Percentiles rank a stretch among this genome's conserved stretches.
phyloP scores from a whole-genome alignment of 2,888 invertebrate species.

The Drosophila maculinotata region DNA sequence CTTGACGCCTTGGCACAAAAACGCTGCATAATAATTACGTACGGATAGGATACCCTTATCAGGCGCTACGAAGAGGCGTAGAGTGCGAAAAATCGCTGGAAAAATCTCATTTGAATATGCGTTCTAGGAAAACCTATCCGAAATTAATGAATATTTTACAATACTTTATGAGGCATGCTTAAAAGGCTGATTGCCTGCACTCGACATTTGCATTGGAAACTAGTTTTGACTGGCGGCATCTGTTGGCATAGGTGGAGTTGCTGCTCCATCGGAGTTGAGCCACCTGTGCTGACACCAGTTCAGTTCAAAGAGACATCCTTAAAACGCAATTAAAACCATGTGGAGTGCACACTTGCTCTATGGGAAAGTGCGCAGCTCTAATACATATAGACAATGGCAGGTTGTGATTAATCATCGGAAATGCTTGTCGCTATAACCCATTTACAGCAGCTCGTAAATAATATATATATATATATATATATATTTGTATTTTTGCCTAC shows the following conservation, averaged over 20 bases:
- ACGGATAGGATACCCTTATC: slow-evolving; percentile 71
- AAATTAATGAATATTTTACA: slow-evolving; percentile 78
- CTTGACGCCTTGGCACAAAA: slow-evolving; percentile 76
- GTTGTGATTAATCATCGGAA: slow-evolving; percentile 71
- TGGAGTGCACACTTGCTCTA: slow-evolving; percentile 45
- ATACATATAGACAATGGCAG: slow-evolving; percentile 34
- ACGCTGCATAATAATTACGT: slow-evolving; percentile 73
- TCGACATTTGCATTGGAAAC: slow-evolving; percentile 52
- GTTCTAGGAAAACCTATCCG: slow-evolving; percentile 36
- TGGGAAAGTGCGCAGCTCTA: slow-evolving; percentile 61
- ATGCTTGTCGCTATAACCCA: slow-evolving; percentile 76
- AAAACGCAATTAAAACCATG: slow-evolving; percentile 72
- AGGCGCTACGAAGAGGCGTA: slow-evolving; percentile 63
- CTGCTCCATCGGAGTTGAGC: slow-evolving; percentile 22
- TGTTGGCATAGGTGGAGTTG: slow-evolving; percentile 18
- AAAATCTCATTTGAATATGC: slow-evolving; percentile 76
- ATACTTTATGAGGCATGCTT: slow-evolving; percentile 72
- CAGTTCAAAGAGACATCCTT: slow-evolving; percentile 26
- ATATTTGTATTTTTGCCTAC: slow-evolving; percentile 24
- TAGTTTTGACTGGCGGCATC: slow-evolving; percentile 8
- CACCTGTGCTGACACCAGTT: slow-evolving; percentile 65
- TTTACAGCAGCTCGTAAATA: slow-evolving; percentile 76
- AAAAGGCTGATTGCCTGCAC: slow-evolving; percentile 50
- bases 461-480: slow-evolving; percentile 3
- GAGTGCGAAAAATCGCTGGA: slow-evolving; percentile 79